Base-by-base conservation (phyloP, 1,140 invertebrate genomes). In the Polypedilum pembai region DNA sequence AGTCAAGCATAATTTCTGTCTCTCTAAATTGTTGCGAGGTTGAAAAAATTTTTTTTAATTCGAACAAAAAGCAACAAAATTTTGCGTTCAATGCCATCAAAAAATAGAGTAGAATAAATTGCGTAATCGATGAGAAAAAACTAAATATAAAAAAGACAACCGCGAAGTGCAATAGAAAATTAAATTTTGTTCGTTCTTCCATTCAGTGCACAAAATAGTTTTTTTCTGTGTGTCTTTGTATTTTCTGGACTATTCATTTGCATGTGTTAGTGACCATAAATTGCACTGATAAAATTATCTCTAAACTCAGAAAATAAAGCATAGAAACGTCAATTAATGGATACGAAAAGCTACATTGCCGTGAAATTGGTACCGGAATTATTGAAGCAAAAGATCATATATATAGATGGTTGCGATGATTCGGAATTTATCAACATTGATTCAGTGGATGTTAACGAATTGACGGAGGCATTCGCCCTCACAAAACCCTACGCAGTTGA, bases 361-460 rank as follows among this genome's bases (percentile, higher is more conserved):
- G 65, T 4, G 18, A 69, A 69, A 69, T 69, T 69, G 65, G 18
- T 69, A 18, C 65, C 65, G 3, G 65, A 69, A 69, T 69, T 69
- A 18, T 69, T 69, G 65, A 69, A 18, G 65, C 65, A 69, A 21
- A 69, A 69, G 18, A 69, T 69, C 20, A 69, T 69, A 18, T 20
- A 69, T 69, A 69, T 69, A 4, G 65, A 69, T 18, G 65, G 65
- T 20, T n/a, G n/a, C 10, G 65, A 69, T 69, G 65, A 69, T 18
- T 18, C 65, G 12, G 65, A 69, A 69, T 69, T 69, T 18, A 69
- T 69, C n/a, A 69, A 69, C 17, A 69, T 69, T 18, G 65, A 69
- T 69, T 69, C 65, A 0, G 65, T 69, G 4, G 65, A 69, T 20
- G 65, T 69, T 7, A 18, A 21, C 3, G 65, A 69, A 69, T 69